Percentiles rank a stretch among this genome's conserved stretches.
These are phyloP conservation scores for Bubo bubo DNA, from an alignment of 2,113 vertebrate species.

Conservation along the genomic window DNA sequence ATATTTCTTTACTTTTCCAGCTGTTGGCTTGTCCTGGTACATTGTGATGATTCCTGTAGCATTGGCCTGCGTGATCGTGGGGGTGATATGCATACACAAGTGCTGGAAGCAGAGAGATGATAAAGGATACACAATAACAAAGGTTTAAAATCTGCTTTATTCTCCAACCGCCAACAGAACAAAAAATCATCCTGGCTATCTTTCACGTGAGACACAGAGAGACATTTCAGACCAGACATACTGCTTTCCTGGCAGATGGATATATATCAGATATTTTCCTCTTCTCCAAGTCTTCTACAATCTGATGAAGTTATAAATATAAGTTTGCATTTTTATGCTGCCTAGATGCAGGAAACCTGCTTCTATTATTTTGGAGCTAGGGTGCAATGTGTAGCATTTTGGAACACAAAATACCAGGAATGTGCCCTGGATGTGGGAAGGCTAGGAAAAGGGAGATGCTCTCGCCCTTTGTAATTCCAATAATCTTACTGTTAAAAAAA, in stretches of 20 bases:
- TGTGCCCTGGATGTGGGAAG: not conserved
- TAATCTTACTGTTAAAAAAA: not conserved
- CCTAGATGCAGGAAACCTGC: not conserved
- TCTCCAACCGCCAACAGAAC: not conserved
- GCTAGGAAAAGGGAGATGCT: not conserved
- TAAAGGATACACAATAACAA: conserved; percentile 57
- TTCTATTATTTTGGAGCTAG: not conserved
- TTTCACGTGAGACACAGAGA: not conserved
- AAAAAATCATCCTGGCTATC: not conserved
- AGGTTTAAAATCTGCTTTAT: conserved; percentile 3
- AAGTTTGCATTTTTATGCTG: not conserved
- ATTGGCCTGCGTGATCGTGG: conserved; percentile 56
- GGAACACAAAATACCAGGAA: not conserved
- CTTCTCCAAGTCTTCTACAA: not conserved
- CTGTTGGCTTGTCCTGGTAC: conserved; percentile 69
- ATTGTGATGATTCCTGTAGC: conserved; percentile 51
- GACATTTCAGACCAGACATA: not conserved
- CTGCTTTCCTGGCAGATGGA: not conserved
- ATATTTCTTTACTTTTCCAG: conserved; percentile 67
- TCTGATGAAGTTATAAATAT: not conserved
- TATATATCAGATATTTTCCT: not conserved
- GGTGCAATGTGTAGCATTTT: not conserved
- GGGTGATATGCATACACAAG: conserved; percentile 67
- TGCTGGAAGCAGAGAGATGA: conserved; percentile 45
- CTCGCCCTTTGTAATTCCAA: not conserved